phyloP scores from a whole-genome alignment of 2,888 invertebrate species.

The Gymnocheta viridis region DNA sequence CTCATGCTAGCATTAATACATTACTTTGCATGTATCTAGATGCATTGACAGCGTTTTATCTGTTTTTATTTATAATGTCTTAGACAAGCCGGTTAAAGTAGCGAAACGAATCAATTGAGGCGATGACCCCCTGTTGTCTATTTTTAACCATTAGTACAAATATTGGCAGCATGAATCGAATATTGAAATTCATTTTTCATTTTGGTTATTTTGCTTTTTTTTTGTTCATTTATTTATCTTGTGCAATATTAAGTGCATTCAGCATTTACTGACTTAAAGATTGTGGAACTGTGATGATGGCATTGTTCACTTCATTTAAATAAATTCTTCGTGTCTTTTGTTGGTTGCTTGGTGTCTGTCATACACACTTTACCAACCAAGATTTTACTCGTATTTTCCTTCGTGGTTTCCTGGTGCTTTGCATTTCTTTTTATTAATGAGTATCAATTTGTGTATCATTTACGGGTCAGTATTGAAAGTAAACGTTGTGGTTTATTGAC shows the following conservation, averaged over 20 bases:
- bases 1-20: neutral
- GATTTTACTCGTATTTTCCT: neutral
- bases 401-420: slow-evolving; percentile 1
- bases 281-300: slow-evolving; percentile 53
- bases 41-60: slow-evolving; percentile 13
- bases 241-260: slow-evolving; percentile 39
- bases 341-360: slow-evolving; percentile 25
- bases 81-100: slow-evolving; percentile 53
- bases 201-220: slow-evolving; percentile 3
- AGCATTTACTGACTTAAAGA: slow-evolving; percentile 37
- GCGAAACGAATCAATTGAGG: slow-evolving; percentile 66
- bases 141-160: slow-evolving; percentile 68
- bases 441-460: slow-evolving; percentile 80
- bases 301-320: slow-evolving; percentile 67
- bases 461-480: slow-evolving; percentile 75
- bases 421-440: slow-evolving; percentile 75
- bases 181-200: slow-evolving; percentile 58
- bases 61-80: slow-evolving; percentile 42
- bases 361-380: neutral
- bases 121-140: slow-evolving; percentile 66
- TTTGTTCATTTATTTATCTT: neutral
- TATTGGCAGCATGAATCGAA: slow-evolving; percentile 66
- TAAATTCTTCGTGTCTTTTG: slow-evolving; percentile 49
- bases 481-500: slow-evolving; percentile 45
- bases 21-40: neutral